Base-by-base conservation (phyloP, 2,797 vertebrate genomes). In the Decapterus maruadsi region DNA sequence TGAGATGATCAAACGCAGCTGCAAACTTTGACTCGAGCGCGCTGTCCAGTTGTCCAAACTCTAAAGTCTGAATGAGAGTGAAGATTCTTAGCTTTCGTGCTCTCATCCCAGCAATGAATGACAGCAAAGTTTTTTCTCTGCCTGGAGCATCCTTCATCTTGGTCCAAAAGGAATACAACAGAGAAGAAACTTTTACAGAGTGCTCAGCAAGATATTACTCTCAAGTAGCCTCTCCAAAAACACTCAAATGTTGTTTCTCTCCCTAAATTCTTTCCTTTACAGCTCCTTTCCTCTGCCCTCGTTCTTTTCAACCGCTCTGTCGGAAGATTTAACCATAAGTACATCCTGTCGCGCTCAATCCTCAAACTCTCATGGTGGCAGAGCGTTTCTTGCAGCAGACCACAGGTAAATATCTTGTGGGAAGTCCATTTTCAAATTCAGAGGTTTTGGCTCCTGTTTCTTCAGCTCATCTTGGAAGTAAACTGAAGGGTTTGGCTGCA, bases 1-100 rank as follows among this genome's bases (percentile, higher is more conserved):
- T 54, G 11, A 84, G 80, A 87, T 70, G 86, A 92, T 87, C 90
- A 93, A 91, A 88, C 68, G 71, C 55, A 43, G 67, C 74, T 68
- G 55, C 78, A 83, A 66, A 85, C 58, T 55, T 64, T 85, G 79
- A 77, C 69, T 70, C 64, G 22, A 81, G n/a, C 68, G 45, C 58
- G 48, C 71, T 60, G 80, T 83, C 89, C 78, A 79, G 71, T 82
- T 81, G 86, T 86, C 85, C 77, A 38, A 89, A 86, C 59, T 63
- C 66, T 80, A 43, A 80, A 74, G 64, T 77, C 74, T 78, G 61
- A 89, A 78, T 43, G 40, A 73, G 51, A 79, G 56, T 22, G 68
- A 72, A 46, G 57, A 72, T 46, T 19, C 59, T 22, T 26, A 13
- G 43, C 20, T 68, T 82, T 67, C 67, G 72, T 75, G 51, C 13